Conservation (phyloP, 2,113 vertebrate genomes). For the Labeo rohita region DNA sequence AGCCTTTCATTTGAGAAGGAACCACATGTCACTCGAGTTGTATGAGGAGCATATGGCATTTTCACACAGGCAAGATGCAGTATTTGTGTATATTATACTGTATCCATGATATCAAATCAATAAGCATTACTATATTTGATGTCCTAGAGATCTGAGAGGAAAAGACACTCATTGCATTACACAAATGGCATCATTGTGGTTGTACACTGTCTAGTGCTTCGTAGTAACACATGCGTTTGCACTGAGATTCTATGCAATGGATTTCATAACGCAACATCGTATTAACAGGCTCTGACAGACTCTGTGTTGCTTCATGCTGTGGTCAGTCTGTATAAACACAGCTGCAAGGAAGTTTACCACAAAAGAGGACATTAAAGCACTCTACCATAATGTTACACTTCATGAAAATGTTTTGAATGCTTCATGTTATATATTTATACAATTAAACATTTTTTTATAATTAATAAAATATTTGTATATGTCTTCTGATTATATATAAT, state of each 20-base stretch:
- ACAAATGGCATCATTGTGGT: neutral
- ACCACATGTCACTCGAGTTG: neutral
- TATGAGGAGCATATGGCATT: constrained; percentile 15
- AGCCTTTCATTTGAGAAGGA: neutral
- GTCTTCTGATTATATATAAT: constrained; percentile 1
- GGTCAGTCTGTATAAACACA: constrained; percentile 19
- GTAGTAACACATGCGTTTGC: constrained; percentile 20
- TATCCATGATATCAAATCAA: constrained; percentile 12
- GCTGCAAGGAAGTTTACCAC: neutral
- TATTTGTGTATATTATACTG: neutral
- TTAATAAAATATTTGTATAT: neutral
- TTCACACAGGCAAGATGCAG: neutral
- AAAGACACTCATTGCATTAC: neutral
- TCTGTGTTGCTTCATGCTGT: constrained; percentile 30
- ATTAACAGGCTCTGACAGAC: constrained; percentile 25
- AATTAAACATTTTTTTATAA: neutral
- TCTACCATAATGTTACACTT: neutral
- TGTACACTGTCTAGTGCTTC: neutral
- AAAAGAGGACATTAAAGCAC: neutral
- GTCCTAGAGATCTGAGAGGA: neutral
- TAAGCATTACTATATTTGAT: neutral
- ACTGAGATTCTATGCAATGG: constrained; percentile 1
- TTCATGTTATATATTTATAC: neutral
- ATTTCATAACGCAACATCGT: constrained; percentile 32
- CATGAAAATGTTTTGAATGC: constrained; percentile 22